Conservation (phyloP, 2,888 invertebrate species). For the Caenorhabditis afra region DNA sequence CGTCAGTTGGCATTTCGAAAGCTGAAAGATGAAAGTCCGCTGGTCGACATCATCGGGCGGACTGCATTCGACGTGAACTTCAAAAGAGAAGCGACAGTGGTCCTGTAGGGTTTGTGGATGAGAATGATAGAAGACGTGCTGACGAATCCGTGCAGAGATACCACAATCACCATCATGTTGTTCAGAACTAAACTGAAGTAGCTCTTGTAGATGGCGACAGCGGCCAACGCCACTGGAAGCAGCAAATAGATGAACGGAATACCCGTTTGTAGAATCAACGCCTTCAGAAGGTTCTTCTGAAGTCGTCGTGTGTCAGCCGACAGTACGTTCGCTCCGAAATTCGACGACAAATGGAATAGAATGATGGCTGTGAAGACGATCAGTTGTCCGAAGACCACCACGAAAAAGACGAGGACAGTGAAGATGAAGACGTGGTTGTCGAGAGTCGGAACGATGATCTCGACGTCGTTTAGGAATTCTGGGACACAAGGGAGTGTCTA, state of each 20-base stretch:
- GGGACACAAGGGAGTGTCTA: slow-evolving; percentile 14
- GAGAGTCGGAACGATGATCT: slow-evolving; percentile 1
- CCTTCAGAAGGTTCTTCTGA: slow-evolving; percentile 24
- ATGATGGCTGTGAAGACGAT: not conserved
- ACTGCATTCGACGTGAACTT: too few species aligned
- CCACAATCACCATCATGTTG: not conserved
- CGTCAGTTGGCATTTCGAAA: too few species aligned
- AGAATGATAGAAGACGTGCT: too few species aligned
- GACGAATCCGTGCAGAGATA: too few species aligned
- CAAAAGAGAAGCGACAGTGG: too few species aligned
- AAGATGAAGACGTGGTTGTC: not conserved
- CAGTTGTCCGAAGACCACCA: slow-evolving; percentile 12
- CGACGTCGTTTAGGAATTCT: not conserved
- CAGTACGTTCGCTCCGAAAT: not conserved
- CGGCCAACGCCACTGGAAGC: not conserved
- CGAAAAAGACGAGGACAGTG: not conserved
- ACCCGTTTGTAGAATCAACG: slow-evolving; percentile 7
- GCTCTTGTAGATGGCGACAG: not conserved
- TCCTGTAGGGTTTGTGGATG: too few species aligned
- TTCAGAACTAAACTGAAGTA: slow-evolving; percentile 1
- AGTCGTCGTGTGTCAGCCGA: not conserved
- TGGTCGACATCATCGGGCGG: too few species aligned
- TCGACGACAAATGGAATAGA: slow-evolving; percentile 1
- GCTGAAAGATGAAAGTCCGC: too few species aligned
- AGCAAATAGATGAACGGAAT: slow-evolving; percentile 16